These are phyloP conservation scores for Telenomus remus DNA, from an alignment of 1,140 invertebrate species.

Conservation along the genomic window DNA sequence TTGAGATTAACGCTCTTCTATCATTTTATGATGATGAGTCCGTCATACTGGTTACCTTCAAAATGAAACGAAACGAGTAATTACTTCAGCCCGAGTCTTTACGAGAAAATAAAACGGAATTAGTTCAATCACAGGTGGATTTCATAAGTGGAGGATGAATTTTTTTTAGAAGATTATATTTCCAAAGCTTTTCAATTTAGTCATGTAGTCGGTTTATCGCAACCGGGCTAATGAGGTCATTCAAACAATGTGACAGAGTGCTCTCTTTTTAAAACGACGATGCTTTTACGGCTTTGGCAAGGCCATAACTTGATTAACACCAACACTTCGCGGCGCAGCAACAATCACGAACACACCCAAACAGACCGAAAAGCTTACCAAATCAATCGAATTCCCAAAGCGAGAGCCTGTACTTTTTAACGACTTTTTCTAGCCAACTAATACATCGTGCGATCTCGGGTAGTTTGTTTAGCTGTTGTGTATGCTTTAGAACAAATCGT, in stretches of 20 bases:
- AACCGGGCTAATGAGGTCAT: slow-evolving; percentile 17
- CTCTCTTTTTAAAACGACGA: slow-evolving; percentile 40
- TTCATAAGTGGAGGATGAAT: no score
- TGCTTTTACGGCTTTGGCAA: slow-evolving; percentile 40
- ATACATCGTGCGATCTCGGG: slow-evolving; percentile 4
- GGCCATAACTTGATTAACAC: slow-evolving; percentile 47
- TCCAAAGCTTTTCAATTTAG: slow-evolving; percentile 11
- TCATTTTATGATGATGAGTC: slow-evolving; percentile 14
- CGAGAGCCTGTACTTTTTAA: slow-evolving; percentile 6
- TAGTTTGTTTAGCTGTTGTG: slow-evolving; percentile 4
- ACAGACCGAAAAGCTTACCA: slow-evolving; percentile 26
- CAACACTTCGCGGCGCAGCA: slow-evolving; percentile 4
- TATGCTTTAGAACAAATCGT: slow-evolving; percentile 20
- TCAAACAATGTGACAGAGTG: slow-evolving; percentile 32
- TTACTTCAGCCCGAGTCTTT: no score
- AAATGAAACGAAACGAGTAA: no score
- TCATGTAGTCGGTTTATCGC: slow-evolving; percentile 6
- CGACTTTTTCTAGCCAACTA: neutral
- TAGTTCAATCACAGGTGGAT: neutral
- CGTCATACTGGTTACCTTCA: no score
- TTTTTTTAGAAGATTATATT: slow-evolving; percentile 4
- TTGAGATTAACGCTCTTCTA: slow-evolving; percentile 31
- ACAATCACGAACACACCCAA: slow-evolving; percentile 6
- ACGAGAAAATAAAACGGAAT: neutral
- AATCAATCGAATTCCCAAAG: slow-evolving; percentile 25